Evolutionary conservation across 2,113 vertebrate genomes (phyloP).

Genomic region (Cairina moschata): DNA sequence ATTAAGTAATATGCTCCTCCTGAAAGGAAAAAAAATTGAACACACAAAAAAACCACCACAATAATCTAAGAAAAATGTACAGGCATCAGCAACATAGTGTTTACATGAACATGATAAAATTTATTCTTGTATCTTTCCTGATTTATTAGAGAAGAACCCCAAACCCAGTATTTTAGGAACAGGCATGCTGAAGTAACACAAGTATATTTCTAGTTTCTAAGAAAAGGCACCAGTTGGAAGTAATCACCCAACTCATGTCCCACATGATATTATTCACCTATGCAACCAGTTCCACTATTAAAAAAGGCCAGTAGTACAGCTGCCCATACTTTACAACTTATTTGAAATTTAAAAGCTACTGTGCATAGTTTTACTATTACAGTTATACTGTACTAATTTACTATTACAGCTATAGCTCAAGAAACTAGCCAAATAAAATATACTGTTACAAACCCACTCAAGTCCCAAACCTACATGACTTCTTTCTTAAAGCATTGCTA

Average conservation of each 20-base stretch:
- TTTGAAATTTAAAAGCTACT: background rate
- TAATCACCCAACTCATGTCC: background rate
- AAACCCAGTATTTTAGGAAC: background rate
- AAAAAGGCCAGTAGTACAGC: background rate
- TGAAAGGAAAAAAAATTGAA: constrained; percentile 36
- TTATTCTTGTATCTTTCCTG: background rate
- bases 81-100: background rate
- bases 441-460: background rate
- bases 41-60: background rate
- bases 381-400: background rate
- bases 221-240: background rate
- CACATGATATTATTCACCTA: background rate
- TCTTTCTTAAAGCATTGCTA: background rate
- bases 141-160: background rate
- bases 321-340: too few species aligned
- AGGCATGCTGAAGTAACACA: background rate
- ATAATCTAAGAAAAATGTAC: background rate
- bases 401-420: background rate
- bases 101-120: fast-evolving
- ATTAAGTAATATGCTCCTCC: constrained; percentile 98
- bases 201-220: background rate
- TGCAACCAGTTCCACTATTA: background rate
- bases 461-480: background rate
- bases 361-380: background rate
- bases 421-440: background rate